Evolutionary conservation across 2,797 vertebrate genomes (phyloP).

Genomic region (Enteromius unitaeniatus): DNA sequence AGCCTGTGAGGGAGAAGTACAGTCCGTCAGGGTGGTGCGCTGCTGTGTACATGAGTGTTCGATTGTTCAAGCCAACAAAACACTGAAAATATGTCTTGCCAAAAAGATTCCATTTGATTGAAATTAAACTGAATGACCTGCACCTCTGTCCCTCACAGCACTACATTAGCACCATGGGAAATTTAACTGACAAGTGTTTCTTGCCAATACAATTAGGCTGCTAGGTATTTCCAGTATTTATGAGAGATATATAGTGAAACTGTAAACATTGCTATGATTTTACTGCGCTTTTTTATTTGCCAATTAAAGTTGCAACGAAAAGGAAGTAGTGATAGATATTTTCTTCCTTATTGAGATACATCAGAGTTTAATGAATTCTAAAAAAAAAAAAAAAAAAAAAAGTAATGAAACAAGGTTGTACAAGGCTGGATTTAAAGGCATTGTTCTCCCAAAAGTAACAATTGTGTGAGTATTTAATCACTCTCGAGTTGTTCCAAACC

Average conservation of each 20-base stretch:
- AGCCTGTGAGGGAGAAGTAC: constrained; percentile 25
- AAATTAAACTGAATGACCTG: not conserved
- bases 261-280: constrained; percentile 6
- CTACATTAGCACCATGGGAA: not conserved
- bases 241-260: not conserved
- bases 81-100: constrained; percentile 1
- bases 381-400: not conserved
- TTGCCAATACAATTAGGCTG: not conserved
- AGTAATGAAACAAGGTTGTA: not conserved
- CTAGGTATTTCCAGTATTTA: not conserved
- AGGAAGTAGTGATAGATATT: not conserved
- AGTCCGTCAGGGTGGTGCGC: constrained; percentile 32
- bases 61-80: constrained; percentile 18
- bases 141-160: not conserved
- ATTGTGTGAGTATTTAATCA: not conserved
- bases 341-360: not conserved
- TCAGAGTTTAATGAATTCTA: not conserved
- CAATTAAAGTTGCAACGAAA: not conserved
- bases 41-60: constrained; percentile 26
- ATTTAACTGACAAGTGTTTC: not conserved
- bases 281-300: not conserved
- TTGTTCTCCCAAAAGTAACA: not conserved
- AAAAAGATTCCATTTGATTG: not conserved
- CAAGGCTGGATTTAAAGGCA: not conserved
- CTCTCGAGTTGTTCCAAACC: not conserved